Percentiles rank a stretch among this genome's conserved stretches.
Conservation (phyloP, 2,113 vertebrate species). For the Phrynosoma blainvillii region DNA sequence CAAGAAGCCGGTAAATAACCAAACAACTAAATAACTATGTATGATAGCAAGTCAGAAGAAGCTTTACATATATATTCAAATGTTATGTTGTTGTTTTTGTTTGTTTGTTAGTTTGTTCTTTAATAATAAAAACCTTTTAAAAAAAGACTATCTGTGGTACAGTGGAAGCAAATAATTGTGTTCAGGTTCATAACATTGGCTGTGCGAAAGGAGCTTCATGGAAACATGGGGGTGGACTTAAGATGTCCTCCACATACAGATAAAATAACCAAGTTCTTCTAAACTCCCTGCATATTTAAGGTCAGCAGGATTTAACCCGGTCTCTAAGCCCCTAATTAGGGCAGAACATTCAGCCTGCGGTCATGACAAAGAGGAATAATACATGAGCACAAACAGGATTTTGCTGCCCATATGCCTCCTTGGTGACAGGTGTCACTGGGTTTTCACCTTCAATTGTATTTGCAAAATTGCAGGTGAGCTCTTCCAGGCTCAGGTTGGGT, state of each 20-base stretch:
- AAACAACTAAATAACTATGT: no score
- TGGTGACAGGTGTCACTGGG: slow-evolving; percentile 35
- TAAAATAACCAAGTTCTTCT: not conserved
- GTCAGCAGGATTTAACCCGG: slow-evolving; percentile 7
- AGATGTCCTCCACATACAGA: not conserved
- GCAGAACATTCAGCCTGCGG: slow-evolving; percentile 1
- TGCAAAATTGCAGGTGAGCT: slow-evolving; percentile 13
- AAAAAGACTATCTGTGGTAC: not conserved
- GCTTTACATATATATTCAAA: no score
- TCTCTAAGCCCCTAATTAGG: slow-evolving; percentile 26
- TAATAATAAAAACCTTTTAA: no score
- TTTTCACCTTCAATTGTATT: slow-evolving; percentile 35
- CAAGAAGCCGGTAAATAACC: no score
- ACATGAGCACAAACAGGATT: slow-evolving; percentile 27
- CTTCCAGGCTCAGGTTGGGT: not conserved
- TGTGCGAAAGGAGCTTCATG: not conserved
- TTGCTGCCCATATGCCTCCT: slow-evolving; percentile 7
- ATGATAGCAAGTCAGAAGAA: no score
- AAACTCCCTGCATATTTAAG: slow-evolving; percentile 15
- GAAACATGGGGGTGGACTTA: not conserved
- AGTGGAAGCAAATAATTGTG: not conserved
- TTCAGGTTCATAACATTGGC: not conserved
- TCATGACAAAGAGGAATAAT: slow-evolving; percentile 21
- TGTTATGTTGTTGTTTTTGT: no score
- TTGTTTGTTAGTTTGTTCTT: no score